These are phyloP conservation scores for Trichoplusia ni DNA, from an alignment of 1,140 invertebrate genomes.

Conservation along the genomic window DNA sequence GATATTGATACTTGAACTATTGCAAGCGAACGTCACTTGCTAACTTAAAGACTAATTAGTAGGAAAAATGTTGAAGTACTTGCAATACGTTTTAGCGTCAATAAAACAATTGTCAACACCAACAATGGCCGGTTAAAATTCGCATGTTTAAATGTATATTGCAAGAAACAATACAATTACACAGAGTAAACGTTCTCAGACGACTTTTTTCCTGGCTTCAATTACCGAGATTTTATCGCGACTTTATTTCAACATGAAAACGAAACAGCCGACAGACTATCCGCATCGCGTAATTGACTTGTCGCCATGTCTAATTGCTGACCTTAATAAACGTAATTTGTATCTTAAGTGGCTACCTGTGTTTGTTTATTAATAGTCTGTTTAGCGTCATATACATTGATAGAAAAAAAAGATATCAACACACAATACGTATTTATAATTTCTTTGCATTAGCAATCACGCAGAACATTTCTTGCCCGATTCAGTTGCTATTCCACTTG, in stretches of 20 bases:
- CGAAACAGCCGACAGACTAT: constrained; percentile 24
- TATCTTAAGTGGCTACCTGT: background rate
- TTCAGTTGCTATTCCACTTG: background rate
- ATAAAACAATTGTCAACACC: background rate
- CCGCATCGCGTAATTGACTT: constrained; percentile 41
- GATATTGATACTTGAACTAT: too few relatives aligned
- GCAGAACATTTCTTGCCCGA: too few relatives aligned
- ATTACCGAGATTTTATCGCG: constrained; percentile 14
- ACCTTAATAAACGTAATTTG: constrained; percentile 22
- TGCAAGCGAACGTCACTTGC: too few relatives aligned
- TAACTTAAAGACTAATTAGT: too few relatives aligned
- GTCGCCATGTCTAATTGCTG: constrained; percentile 39
- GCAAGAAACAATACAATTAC: constrained; percentile 11
- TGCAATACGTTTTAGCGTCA: too few relatives aligned
- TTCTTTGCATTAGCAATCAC: too few relatives aligned
- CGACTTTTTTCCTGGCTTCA: background rate
- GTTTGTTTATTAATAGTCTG: background rate
- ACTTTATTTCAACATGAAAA: constrained; percentile 23
- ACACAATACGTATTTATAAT: too few relatives aligned
- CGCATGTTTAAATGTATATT: constrained; percentile 2
- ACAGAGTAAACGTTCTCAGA: constrained; percentile 12
- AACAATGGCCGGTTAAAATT: background rate
- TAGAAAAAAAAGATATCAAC: too few relatives aligned
- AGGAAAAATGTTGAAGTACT: too few relatives aligned
- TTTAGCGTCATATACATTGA: too few relatives aligned